Base-by-base conservation (phyloP, 2,888 invertebrate genomes). In the Parnassius mnemosyne region DNA sequence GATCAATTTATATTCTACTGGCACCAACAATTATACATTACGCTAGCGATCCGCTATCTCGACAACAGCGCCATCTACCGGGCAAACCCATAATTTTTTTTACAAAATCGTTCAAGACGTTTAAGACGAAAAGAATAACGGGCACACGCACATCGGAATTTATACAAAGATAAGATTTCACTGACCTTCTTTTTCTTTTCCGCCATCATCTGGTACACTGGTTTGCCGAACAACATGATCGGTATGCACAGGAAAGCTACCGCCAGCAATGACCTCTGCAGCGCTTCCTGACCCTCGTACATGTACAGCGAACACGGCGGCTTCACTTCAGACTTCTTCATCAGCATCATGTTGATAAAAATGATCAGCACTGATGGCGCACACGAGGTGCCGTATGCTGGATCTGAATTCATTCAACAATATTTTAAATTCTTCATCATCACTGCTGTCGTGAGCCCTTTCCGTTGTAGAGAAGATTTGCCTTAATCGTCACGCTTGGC, bases 341-440 rank as follows among this genome's bases (percentile, higher is more conserved):
- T 80, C 71, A 95, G 85, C 87, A 95, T 94, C 96, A 96, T 96
- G 82, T 96, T 96, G 81, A 96, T 96, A 75, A 96, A 94, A 64
- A 95, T 94, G 65, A 96, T 96, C 20, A 97, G 92, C 0, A 97
- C 93, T 42, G 95, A 95, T 0, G 96, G 97, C 0, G 97, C 96
- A 74, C 94, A 95, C 2, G 86, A 87, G 0, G 94, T 83, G 25
- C 87, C 85, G 41, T 81, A 81, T 2, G 80, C 79, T 20, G 81
- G 75, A 60, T 90, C 93, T 93, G 75, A 41, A 13, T 1, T 43
- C 43, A 43, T 34, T 34, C 34, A 34, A 34, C 34, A 34, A 34
- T 7, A 34, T 7, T 34, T 34, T 34, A 0, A 34, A 7, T 34
- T 34, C 7, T 7, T 34, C 34, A 34, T 34, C 7, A 34, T 7